phyloP scores from a whole-genome alignment of 2,888 invertebrate species.

The Rotaria sp. region DNA sequence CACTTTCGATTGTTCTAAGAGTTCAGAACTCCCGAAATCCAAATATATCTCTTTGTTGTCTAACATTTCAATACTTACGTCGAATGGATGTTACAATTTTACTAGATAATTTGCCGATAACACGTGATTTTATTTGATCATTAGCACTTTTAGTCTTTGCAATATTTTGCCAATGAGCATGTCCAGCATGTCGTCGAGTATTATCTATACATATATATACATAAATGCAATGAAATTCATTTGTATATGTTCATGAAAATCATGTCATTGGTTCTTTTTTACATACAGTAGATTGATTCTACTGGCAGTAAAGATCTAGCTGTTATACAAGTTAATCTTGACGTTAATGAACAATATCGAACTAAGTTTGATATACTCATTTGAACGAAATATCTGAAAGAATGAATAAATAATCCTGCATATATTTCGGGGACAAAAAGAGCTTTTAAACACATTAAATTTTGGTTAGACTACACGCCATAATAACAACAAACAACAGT shows the following conservation, averaged over 20 bases:
- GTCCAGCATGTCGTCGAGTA: not conserved
- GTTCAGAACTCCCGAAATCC: no score
- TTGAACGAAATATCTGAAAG: not conserved
- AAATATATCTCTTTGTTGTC: no score
- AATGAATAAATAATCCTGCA: no score
- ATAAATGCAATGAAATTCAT: not conserved
- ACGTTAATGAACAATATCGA: not conserved
- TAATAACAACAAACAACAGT: not conserved
- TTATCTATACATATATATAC: not conserved
- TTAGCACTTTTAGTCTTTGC: not conserved
- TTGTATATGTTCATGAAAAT: not conserved
- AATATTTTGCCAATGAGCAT: slow-evolving; percentile 16
- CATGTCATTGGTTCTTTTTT: not conserved
- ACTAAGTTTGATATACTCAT: not conserved
- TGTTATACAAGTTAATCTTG: not conserved
- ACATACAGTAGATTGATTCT: not conserved
- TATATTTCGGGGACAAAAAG: not conserved
- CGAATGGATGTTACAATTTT: not conserved
- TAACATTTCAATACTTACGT: not conserved
- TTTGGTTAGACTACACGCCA: not conserved
- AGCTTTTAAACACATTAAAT: not conserved
- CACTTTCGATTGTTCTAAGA: no score
- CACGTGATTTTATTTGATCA: not conserved
- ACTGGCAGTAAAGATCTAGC: not conserved
- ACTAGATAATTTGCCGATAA: not conserved